phyloP scores from a whole-genome alignment of 2,113 vertebrate species.

The Carassius carassius region DNA sequence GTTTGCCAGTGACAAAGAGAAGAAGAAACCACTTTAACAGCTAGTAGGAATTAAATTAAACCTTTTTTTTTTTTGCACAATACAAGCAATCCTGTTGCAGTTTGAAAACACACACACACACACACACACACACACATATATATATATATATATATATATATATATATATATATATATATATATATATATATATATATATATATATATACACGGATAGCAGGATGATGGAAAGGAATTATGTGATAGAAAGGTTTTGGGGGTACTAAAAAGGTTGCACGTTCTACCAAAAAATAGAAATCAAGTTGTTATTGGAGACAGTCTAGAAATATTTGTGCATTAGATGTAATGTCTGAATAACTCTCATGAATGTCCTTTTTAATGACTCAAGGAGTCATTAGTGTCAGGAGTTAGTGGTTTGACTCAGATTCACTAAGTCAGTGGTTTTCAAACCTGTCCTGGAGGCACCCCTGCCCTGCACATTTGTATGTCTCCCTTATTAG shows the following conservation, averaged over 20 bases:
- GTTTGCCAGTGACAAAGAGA: neutral
- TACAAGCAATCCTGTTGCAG: constrained; percentile 7
- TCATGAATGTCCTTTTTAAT: neutral
- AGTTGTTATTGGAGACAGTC: neutral
- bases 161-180: neutral
- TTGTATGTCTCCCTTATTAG: no score
- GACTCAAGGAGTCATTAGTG: neutral
- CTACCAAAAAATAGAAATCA: neutral
- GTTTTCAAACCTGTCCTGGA: no score
- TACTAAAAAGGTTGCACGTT: constrained; percentile 75
- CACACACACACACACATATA: no score
- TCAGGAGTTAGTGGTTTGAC: neutral
- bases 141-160: neutral
- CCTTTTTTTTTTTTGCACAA: neutral
- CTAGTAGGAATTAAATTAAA: constrained; percentile 36
- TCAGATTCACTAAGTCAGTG: neutral
- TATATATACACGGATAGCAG: constrained; percentile 19
- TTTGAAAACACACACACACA: neutral
- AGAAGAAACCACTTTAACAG: constrained; percentile 7
- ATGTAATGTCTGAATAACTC: neutral
- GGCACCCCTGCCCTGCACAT: no score
- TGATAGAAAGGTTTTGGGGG: constrained; percentile 80
- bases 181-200: neutral
- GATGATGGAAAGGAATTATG: constrained; percentile 77
- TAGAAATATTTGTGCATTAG: neutral